phyloP scores from a whole-genome alignment of 2,797 vertebrate species.

The Pogonophryne albipinna region DNA sequence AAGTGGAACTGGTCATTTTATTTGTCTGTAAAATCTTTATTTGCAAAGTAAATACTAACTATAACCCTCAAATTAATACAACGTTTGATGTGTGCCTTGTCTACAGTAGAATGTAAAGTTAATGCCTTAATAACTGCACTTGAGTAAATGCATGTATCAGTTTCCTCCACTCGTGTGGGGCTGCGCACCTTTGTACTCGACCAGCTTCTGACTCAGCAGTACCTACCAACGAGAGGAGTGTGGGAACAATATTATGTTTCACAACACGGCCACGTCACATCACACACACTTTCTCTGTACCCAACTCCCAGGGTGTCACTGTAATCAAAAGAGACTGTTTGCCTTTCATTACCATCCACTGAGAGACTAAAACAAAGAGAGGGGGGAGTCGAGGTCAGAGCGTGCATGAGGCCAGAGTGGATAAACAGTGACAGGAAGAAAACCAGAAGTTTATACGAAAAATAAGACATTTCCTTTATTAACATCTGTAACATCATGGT shows the following conservation, averaged over 20 bases:
- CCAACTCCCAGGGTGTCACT: slow-evolving; percentile 75
- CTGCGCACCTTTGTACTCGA: slow-evolving; percentile 62
- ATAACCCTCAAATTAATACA: background rate
- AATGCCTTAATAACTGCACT: background rate
- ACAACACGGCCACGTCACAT: slow-evolving; percentile 74
- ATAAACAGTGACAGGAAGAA: slow-evolving; percentile 52
- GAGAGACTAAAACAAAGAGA: slow-evolving; percentile 68
- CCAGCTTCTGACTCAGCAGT: slow-evolving; percentile 84
- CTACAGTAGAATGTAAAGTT: slow-evolving; percentile 1
- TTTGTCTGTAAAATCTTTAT: background rate
- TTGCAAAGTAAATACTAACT: background rate
- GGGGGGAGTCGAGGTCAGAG: slow-evolving; percentile 46
- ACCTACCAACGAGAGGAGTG: slow-evolving; percentile 65
- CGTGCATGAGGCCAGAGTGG: slow-evolving; percentile 18
- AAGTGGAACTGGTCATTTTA: background rate
- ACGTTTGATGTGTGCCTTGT: background rate
- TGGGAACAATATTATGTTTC: slow-evolving; percentile 87
- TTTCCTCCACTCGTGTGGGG: slow-evolving; percentile 34
- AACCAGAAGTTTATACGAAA: slow-evolving; percentile 80
- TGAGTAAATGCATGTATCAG: slow-evolving; percentile 15
- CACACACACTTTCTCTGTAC: slow-evolving; percentile 45
- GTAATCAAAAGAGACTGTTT: slow-evolving; percentile 86
- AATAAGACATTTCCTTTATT: slow-evolving; percentile 90
- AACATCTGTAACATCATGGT: slow-evolving; percentile 83
- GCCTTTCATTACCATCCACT: slow-evolving; percentile 84